A percentile compares a stretch with the other conserved stretches of the same genome.
These are phyloP conservation scores for Xenus cinereus DNA, from an alignment of 2,113 vertebrate species.

Conservation along the genomic window DNA sequence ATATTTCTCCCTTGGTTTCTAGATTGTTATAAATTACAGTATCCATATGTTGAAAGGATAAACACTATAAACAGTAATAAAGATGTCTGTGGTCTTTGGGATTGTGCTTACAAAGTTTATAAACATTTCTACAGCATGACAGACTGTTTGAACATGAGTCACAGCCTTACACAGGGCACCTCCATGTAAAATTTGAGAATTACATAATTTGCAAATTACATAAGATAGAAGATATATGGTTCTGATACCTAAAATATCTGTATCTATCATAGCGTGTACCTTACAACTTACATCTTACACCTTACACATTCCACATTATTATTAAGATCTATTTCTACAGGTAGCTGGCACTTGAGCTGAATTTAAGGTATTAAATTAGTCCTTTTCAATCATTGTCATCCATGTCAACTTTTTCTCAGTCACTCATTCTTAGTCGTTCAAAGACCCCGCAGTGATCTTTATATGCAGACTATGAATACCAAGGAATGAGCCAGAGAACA, in stretches of 20 bases:
- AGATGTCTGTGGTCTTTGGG: neutral
- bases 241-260: neutral
- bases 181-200: neutral
- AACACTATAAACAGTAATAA: neutral
- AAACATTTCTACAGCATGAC: neutral
- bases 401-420: neutral
- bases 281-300: neutral
- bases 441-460: neutral
- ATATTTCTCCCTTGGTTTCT: neutral
- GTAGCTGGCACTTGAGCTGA: neutral
- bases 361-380: neutral
- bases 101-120: neutral
- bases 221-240: neutral
- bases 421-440: neutral
- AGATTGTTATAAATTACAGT: neutral
- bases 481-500: neutral
- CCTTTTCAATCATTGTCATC: neutral
- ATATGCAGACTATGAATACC: neutral
- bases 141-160: neutral
- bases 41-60: neutral
- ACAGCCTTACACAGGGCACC: too few species aligned
- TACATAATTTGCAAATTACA: neutral
- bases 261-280: too few species aligned
- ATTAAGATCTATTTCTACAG: neutral
- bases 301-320: neutral